These are phyloP conservation scores for Synanceia verrucosa DNA, from an alignment of 2,797 vertebrate genomes.

Conservation along the genomic window DNA sequence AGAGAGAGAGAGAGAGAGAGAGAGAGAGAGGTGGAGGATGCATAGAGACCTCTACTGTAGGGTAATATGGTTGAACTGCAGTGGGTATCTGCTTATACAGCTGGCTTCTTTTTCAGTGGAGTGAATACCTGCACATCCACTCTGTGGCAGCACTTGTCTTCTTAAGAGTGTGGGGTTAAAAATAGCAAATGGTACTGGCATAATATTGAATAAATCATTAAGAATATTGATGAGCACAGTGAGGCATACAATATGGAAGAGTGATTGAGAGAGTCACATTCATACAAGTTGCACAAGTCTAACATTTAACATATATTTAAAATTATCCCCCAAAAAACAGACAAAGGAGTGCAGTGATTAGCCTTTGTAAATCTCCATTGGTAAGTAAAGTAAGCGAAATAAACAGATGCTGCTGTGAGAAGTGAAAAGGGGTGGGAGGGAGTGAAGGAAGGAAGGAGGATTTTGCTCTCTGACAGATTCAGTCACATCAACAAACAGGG, in stretches of 20 bases:
- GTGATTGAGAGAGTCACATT: background rate
- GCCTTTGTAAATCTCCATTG: background rate
- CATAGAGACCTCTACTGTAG: conserved; percentile 58
- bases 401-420: background rate
- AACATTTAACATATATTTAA: background rate
- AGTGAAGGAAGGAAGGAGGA: background rate
- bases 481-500: background rate
- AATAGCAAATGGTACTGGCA: background rate
- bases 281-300: background rate
- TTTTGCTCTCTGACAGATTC: background rate
- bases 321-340: background rate
- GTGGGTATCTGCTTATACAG: conserved; percentile 49
- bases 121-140: conserved; percentile 12
- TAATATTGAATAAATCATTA: background rate
- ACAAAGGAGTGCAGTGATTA: background rate
- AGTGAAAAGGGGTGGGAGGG: background rate
- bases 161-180: background rate
- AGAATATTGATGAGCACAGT: background rate
- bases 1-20: conserved; percentile 43
- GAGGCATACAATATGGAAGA: background rate
- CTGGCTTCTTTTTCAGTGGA: conserved; percentile 1
- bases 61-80: conserved; percentile 66
- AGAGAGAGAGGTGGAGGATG: conserved; percentile 31
- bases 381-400: background rate
- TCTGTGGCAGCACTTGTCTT: background rate